These are phyloP conservation scores for Oconnorella tubifera DNA, from an alignment of 2,888 invertebrate genomes.

Conservation along the genomic window DNA sequence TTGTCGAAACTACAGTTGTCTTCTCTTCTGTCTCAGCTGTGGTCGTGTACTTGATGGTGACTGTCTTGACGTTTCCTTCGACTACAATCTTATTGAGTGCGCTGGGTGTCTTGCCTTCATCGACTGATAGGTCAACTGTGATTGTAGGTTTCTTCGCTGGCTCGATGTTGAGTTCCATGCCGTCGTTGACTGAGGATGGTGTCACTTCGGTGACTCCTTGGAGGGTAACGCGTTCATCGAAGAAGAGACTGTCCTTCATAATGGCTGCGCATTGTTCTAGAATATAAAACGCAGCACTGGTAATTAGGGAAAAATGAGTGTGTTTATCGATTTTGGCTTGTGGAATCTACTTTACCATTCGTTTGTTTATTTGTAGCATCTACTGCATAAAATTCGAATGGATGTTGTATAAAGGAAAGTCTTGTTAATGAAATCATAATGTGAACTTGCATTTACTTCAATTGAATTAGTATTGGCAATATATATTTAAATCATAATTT, in stretches of 20 bases:
- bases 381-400: too few species aligned
- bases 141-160: constrained; percentile 4
- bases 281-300: too few species aligned
- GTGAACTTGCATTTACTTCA: too few species aligned
- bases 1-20: background rate
- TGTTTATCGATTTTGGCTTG: too few species aligned
- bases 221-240: constrained; percentile 5
- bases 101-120: background rate
- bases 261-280: constrained; percentile 6
- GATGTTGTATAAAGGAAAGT: too few species aligned
- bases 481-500: too few species aligned
- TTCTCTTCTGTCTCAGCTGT: background rate
- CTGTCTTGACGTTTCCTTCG: constrained; percentile 9
- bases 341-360: too few species aligned
- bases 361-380: too few species aligned
- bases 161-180: background rate
- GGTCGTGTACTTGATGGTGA: constrained; percentile 7
- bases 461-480: too few species aligned
- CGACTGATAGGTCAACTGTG: background rate
- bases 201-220: background rate
- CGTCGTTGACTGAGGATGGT: background rate
- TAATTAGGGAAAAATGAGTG: too few species aligned
- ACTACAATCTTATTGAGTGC: background rate
- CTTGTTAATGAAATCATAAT: too few species aligned
- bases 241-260: background rate